Evolutionary conservation across 2,888 invertebrate genomes (phyloP), one percentile per base, ranked within the genome.

Genomic region (Polymixis lichenea): DNA sequence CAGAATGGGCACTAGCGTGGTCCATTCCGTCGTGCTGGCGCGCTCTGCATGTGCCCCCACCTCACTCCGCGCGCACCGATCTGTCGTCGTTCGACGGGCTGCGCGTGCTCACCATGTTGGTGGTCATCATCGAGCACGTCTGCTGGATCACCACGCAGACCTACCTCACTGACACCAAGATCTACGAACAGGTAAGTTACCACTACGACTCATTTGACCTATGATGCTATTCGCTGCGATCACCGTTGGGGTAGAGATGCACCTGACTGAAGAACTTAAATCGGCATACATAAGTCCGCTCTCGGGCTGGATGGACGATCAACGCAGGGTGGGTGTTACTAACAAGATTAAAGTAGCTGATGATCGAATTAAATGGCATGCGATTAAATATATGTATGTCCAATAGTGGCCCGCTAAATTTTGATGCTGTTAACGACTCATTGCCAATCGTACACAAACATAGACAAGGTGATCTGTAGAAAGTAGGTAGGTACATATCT

Each of bases 51-150:
- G 87, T 84, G 69, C 83, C 91, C n/a, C 89, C 91, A 51, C 92
- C 92, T 19, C 83, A 87, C 62, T 76, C 88, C 11, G 82, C 88
- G 2, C 91, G 88, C 84, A 90, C 90, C 7, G 94, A 95, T 90
- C 92, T 96, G 77, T 90, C 93, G 73, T 85, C 90, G 72, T 93
- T 96, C 88, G 96, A 96, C 90, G 96, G 96, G 2, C 91, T 95
- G 82, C 93, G 95, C 53, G 95, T 96, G 79, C 86, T 95, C 83
- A 94, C 94, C 90, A 94, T 96, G 95, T 89, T 95, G 86, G 94
- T 94, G 85, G 94, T 96, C 90, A 94, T 96, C 90, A 89, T 96
- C 43, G 96, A 96, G 85, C 96, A 96, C 91, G 95, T 96, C 28
- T 93, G 94, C 90, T 96, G 95, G 95, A 93, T 96, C 88, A 93